These are phyloP conservation scores for Dendroctonus ponderosae DNA, from an alignment of 1,140 invertebrate genomes.

Conservation along the genomic window DNA sequence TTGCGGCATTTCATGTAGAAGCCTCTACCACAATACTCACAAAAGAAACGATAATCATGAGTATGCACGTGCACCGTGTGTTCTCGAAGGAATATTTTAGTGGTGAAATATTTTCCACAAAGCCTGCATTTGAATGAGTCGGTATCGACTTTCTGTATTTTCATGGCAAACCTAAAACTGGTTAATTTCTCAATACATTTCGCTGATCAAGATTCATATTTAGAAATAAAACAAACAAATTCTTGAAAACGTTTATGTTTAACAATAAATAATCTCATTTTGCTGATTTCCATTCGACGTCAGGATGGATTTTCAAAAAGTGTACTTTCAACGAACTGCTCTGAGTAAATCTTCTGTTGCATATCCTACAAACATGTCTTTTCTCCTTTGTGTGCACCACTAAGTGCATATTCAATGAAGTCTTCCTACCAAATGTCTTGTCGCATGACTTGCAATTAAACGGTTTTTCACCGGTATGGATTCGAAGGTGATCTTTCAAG, in stretches of 20 bases:
- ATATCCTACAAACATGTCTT: conserved; percentile 28
- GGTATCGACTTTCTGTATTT: conserved; percentile 1
- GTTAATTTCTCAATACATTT: background rate
- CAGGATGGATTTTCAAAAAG: conserved; percentile 18
- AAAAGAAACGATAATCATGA: conserved; percentile 26
- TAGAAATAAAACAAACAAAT: conserved; percentile 2
- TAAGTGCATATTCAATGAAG: conserved; percentile 43
- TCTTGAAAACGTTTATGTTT: conserved; percentile 1
- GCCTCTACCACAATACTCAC: conserved; percentile 18
- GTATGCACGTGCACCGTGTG: conserved; percentile 24
- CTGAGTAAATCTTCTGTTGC: conserved; percentile 34
- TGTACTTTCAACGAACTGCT: conserved; percentile 18
- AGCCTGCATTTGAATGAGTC: conserved; percentile 4
- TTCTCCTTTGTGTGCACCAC: conserved; percentile 35
- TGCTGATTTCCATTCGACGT: background rate
- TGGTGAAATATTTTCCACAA: conserved; percentile 20
- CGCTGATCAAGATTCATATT: background rate
- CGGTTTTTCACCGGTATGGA: conserved; percentile 53
- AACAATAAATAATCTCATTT: background rate
- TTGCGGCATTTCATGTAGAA: conserved; percentile 26
- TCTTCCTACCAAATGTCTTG: conserved; percentile 27
- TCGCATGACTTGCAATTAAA: conserved; percentile 45
- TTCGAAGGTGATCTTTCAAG: conserved; percentile 41
- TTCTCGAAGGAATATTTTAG: conserved; percentile 18
- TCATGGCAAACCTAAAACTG: conserved; percentile 1